Conservation (phyloP, 2,797 vertebrate species). For the Danio choprae region DNA sequence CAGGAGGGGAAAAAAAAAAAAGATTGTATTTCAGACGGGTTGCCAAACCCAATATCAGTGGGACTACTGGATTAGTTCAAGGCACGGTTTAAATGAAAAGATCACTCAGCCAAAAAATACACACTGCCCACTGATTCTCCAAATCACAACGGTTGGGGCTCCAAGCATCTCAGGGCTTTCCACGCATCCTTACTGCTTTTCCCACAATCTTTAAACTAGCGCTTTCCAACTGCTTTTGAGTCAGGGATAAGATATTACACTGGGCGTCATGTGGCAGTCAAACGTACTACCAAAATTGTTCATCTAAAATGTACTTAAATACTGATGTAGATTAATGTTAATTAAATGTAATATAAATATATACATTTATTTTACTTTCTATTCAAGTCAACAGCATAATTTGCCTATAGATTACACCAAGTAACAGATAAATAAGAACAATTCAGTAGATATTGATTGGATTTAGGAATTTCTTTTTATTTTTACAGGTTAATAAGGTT, state of each 20-base stretch:
- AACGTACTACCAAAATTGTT: background rate
- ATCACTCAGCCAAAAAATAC: conserved; percentile 31
- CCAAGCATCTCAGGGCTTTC: conserved; percentile 21
- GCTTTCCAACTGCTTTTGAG: conserved; percentile 19
- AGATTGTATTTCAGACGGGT: conserved; percentile 21
- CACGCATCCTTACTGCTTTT: conserved; percentile 6
- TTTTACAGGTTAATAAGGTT: background rate
- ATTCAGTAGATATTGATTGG: background rate
- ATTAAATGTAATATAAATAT: too few species aligned
- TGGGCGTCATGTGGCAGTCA: background rate
- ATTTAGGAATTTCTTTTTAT: background rate
- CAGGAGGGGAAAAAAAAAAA: background rate
- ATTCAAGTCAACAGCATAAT: background rate
- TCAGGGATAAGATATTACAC: conserved; percentile 8
- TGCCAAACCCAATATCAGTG: conserved; percentile 46
- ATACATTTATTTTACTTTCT: too few species aligned
- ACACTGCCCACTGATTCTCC: conserved; percentile 39
- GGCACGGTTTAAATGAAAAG: conserved; percentile 42
- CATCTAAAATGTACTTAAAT: background rate
- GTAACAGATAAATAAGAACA: background rate
- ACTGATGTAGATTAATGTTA: too few species aligned
- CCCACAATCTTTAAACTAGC: conserved; percentile 18
- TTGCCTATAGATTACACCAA: background rate
- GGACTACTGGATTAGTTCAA: conserved; percentile 50
- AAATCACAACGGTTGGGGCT: conserved; percentile 33